Percentiles rank a stretch among this genome's conserved stretches.
Conservation (phyloP, 2,113 vertebrate genomes). For the Gorsachius goisagi region DNA sequence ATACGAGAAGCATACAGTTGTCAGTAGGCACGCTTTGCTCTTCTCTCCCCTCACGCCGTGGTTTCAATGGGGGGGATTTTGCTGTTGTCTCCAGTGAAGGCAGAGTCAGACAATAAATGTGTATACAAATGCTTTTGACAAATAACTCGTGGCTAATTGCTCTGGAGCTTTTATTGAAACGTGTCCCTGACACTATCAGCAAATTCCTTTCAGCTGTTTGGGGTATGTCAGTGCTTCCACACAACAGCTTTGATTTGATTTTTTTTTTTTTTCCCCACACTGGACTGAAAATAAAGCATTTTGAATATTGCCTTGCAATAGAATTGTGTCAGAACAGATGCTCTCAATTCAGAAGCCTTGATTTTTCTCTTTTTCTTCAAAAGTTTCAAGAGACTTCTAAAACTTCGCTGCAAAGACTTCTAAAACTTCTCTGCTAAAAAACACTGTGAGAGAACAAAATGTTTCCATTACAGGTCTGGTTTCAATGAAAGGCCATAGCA, state of each 20-base stretch:
- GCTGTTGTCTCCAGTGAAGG: not conserved
- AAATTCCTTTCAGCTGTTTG: not conserved
- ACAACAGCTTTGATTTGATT: not conserved
- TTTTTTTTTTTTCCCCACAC: not conserved
- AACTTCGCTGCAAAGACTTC: not conserved
- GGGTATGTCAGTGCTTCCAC: not conserved
- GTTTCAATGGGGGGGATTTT: not conserved
- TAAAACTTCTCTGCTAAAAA: not conserved
- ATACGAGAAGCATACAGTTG: not conserved
- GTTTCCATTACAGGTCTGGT: not conserved
- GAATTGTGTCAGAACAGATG: constrained; percentile 14
- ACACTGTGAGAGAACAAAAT: not conserved
- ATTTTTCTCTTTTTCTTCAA: not conserved
- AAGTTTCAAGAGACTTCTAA: not conserved
- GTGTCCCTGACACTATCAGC: not conserved
- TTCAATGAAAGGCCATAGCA: not conserved
- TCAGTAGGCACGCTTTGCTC: not conserved
- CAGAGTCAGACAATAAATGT: not conserved
- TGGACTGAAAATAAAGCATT: constrained; percentile 31
- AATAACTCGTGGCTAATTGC: not conserved
- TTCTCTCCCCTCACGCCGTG: not conserved
- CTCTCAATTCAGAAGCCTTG: not conserved
- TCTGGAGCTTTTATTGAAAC: not conserved
- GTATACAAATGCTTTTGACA: not conserved
- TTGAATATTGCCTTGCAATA: not conserved